phyloP scores from a whole-genome alignment of 35 echinoderm and acorn worm species.

The Apostichopus japonicus region DNA sequence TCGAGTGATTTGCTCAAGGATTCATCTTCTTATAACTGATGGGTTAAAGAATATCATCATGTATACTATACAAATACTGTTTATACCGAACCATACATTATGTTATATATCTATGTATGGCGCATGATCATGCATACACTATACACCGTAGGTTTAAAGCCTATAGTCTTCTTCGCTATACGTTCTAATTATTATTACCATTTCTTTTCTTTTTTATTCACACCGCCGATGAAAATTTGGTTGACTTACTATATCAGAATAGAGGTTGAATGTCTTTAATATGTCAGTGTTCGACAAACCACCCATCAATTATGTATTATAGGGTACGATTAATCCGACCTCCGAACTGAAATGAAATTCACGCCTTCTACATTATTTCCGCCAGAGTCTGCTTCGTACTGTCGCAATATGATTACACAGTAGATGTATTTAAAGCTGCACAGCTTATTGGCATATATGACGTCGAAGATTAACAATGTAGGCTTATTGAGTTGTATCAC shows the following conservation, averaged over 20 bases:
- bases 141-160: neutral
- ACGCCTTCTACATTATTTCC: neutral
- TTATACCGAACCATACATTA: no score
- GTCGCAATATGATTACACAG: neutral
- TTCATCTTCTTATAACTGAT: no score
- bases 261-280: neutral
- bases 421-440: neutral
- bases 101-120: no score
- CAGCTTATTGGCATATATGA: neutral
- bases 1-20: no score
- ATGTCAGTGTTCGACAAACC: constrained; percentile 7
- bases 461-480: no score
- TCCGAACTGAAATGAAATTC: constrained; percentile 37
- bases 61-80: no score
- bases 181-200: no score
- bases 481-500: no score
- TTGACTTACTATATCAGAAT: neutral
- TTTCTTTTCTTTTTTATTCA: neutral
- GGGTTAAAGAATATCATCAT: no score
- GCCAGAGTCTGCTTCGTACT: neutral
- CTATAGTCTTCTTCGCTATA: neutral
- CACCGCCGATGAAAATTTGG: neutral
- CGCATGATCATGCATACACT: neutral
- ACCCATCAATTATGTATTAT: neutral
- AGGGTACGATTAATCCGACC: constrained; percentile 7